phyloP scores from a whole-genome alignment of 2,888 invertebrate species.

The Drosophila neotestacea region DNA sequence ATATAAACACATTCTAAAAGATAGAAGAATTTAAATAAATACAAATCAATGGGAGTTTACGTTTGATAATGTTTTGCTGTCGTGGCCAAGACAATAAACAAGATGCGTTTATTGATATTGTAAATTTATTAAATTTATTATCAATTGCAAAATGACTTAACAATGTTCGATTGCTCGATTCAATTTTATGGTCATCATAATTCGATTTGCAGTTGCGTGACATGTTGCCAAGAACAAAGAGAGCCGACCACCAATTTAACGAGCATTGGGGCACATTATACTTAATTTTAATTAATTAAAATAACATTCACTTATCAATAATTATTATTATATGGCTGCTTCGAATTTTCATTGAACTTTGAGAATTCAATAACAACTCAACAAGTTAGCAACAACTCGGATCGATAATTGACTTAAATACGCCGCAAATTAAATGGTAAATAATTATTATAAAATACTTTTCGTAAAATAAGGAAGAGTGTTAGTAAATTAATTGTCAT shows the following conservation, averaged over 20 bases:
- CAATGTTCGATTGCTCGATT: slow-evolving; percentile 50
- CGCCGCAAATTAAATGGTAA: slow-evolving; percentile 12
- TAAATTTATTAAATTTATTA: slow-evolving; percentile 63
- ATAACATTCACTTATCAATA: slow-evolving; percentile 66
- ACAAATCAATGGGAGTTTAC: slow-evolving; percentile 3
- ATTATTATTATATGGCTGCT: slow-evolving; percentile 55
- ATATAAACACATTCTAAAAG: slow-evolving; percentile 1
- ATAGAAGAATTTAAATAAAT: slow-evolving; percentile 12
- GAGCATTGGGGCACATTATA: slow-evolving; percentile 58
- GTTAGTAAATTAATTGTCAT: slow-evolving; percentile 26
- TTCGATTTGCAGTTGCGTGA: slow-evolving; percentile 43
- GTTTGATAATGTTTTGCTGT: slow-evolving; percentile 11
- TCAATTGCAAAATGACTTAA: slow-evolving; percentile 65
- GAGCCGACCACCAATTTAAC: slow-evolving; percentile 30
- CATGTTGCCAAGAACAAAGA: slow-evolving; percentile 43
- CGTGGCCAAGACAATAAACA: slow-evolving; percentile 46
- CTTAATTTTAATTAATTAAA: slow-evolving; percentile 78
- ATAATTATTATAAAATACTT: slow-evolving; percentile 13
- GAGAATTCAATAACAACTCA: slow-evolving; percentile 13
- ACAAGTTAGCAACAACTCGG: slow-evolving; percentile 18
- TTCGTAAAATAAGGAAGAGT: slow-evolving; percentile 22
- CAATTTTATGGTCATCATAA: slow-evolving; percentile 72
- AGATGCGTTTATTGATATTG: slow-evolving; percentile 51
- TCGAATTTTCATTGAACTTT: slow-evolving; percentile 45
- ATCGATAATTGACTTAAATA: slow-evolving; percentile 1